phyloP scores from a whole-genome alignment of 2,113 vertebrate species.

The Chelonoidis abingdonii region DNA sequence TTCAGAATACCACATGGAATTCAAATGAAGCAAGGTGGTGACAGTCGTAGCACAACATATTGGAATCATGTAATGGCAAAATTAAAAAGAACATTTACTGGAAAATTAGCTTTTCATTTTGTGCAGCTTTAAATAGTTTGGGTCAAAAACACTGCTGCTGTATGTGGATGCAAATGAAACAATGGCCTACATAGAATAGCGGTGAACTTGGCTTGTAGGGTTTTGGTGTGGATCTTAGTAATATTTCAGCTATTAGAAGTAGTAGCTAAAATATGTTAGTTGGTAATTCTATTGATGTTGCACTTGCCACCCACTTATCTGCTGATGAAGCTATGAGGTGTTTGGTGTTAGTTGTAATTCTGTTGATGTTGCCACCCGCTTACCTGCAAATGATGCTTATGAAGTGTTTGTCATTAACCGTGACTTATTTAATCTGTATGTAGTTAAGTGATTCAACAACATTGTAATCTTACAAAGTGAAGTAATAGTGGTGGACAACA shows the following conservation, averaged over 20 bases:
- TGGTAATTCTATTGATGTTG: not conserved
- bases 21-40: constrained; percentile 24
- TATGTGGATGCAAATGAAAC: not conserved
- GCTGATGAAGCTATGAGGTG: not conserved
- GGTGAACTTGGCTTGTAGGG: not conserved
- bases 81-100: not conserved
- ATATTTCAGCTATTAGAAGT: constrained; percentile 2
- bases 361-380: not conserved
- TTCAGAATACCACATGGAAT: constrained; percentile 37
- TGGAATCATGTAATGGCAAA: not conserved
- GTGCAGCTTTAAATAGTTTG: not conserved
- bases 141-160: not conserved
- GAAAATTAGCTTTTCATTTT: constrained; percentile 26
- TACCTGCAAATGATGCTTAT: not conserved
- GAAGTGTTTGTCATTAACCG: not conserved
- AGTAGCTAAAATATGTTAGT: not conserved
- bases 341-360: not conserved
- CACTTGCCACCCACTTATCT: not conserved
- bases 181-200: rapidly evolving
- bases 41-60: not conserved
- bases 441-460: constrained; percentile 28
- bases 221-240: not conserved
- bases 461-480: not conserved
- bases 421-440: not conserved
- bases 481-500: constrained; percentile 8